Evolutionary conservation across 30 jellyfish, hydroid and myxozoan species (phyloP), one percentile per base, ranked within the genome.

Genomic region (Clytia hemisphaerica): DNA sequence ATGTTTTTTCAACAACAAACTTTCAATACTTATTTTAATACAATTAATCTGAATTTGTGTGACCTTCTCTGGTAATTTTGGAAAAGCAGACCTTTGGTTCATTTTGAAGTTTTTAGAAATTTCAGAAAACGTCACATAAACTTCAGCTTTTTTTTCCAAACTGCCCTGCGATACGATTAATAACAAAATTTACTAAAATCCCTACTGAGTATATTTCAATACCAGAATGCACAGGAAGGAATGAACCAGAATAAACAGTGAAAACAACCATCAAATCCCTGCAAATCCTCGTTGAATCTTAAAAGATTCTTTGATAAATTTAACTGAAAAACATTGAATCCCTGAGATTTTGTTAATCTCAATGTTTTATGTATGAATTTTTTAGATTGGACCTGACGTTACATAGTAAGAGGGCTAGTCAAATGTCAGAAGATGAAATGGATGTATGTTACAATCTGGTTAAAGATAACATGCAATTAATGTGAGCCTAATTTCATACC

Each of bases 381-480:
- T 40, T 19, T 70, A 80, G 93, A 38, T 38, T 83, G 4, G 38
- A 62, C 29, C 37, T 83, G 4, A 40, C 15, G 0, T 26, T 83
- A 31, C 75, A 61, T 1, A 77, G 95, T 58, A 76, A 72, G 48
- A 71, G 49, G 37, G 62, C 78, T 9, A 37, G 72, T 44, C 64
- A 48, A 12, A 46, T 83, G 66, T 49, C 79, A 16, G 61, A 32
- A 46, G 89, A 85, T 2, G 93, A 72, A 53, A 55, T 59, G 32
- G 68, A 78, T 38, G 2, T 40, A 47, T 83, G 79, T 4, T 77
- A 70, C 49, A 61, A 48, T 0, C 22, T 85, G 32, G 85, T 88
- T 26, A 78, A 85, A 58, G 74, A 42, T 15, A 85, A 85, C 54
- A 85, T 85, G 95, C 64, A 62, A 24, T 46, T 47, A n/a, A 37